These are phyloP conservation scores for Crotalus horridus DNA, from an alignment of 2,113 vertebrate species.

Conservation along the genomic window DNA sequence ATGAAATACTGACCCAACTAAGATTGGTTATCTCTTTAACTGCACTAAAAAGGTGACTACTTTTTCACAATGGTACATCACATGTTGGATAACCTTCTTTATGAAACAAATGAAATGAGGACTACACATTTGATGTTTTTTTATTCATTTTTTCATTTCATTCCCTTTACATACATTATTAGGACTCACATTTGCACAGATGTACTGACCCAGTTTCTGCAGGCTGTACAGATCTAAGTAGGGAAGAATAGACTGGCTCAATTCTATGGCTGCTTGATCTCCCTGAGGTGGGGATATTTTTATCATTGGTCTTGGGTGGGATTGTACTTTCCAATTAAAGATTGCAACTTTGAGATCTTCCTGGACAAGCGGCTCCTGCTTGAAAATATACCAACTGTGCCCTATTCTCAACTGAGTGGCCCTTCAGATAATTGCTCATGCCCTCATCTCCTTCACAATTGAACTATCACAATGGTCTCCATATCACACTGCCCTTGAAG, in stretches of 20 bases:
- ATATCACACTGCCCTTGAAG: background rate
- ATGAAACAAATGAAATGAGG: background rate
- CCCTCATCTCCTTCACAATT: background rate
- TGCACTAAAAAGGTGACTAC: background rate
- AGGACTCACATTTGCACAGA: background rate
- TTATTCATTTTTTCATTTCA: background rate
- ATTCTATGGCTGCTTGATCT: background rate
- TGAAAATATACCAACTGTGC: background rate
- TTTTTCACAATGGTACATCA: background rate
- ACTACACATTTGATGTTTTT: background rate
- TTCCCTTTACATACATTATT: background rate
- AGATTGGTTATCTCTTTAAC: background rate
- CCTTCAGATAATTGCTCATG: background rate
- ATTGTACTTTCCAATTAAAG: background rate
- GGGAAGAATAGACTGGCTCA: background rate
- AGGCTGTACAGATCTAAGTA: background rate
- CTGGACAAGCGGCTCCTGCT: background rate
- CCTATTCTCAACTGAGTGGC: background rate
- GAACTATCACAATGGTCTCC: background rate
- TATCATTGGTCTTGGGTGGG: background rate
- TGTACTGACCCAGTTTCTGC: background rate
- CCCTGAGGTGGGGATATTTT: background rate
- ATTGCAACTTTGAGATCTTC: background rate
- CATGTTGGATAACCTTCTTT: background rate
- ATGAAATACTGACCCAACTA: background rate